Evolutionary conservation across 2,888 invertebrate genomes (phyloP).

Genomic region (Amblyjoppa fuscipennis): DNA sequence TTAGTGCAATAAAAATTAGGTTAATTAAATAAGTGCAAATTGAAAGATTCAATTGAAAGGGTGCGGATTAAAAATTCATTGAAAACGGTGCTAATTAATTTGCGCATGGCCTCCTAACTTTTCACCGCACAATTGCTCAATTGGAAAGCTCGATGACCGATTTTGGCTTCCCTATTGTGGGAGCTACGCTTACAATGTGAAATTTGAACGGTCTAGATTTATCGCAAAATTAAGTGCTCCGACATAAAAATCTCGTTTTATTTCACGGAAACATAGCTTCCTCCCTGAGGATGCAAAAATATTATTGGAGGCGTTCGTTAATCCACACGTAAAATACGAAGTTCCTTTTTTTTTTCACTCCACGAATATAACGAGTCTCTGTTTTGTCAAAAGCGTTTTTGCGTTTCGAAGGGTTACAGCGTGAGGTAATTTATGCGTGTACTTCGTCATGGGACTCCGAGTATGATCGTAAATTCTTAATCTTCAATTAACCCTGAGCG

Average conservation of each 20-base stretch:
- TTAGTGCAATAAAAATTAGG: background rate
- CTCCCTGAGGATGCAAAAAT: no score
- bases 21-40: background rate
- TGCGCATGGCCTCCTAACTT: no score
- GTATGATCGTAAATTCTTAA: conserved; percentile 54
- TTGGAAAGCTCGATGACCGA: no score
- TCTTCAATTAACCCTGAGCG: conserved; percentile 56
- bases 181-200: no score
- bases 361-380: background rate
- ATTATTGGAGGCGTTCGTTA: background rate
- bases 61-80: no score
- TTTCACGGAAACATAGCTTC: no score
- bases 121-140: no score
- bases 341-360: background rate
- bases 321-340: background rate
- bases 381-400: conserved; percentile 1
- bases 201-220: no score
- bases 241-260: no score
- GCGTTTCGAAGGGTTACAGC: background rate
- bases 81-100: background rate
- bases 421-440: conserved; percentile 21
- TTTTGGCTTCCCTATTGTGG: no score
- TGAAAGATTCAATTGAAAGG: background rate
- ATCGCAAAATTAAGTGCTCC: no score
- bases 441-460: conserved; percentile 16